Evolutionary conservation across 1,140 invertebrate genomes (phyloP), one percentile per base, ranked within the genome.

Genomic region (Vanessa atalanta): DNA sequence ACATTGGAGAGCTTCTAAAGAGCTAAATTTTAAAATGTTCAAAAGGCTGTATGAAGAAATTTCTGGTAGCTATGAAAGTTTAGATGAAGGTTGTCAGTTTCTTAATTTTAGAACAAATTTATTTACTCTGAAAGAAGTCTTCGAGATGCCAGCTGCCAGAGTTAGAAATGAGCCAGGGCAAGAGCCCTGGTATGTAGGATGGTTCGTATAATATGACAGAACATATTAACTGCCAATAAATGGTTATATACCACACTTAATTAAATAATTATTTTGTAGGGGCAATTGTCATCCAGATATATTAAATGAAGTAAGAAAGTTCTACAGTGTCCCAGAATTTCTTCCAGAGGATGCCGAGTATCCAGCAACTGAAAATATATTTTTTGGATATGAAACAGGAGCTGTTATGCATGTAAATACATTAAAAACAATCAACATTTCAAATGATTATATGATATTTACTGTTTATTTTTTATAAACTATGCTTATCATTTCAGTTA

Each of bases 381-480:
- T 99, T 87, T 96, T 99, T 95, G 97, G 97, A 66, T 98, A 97
- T 82, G 97, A 98, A 80, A 96, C 97, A 88, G 98, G 98, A 74
- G 98, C 98, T 51, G 95, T 97, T 50, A 96, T 99, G 96, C 98
- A 99, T 94, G 98, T 98, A 94, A 95, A 57, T 57, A 57, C 23
- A 55, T 16, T 20, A 20, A 7, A 16, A 55, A 48, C 14, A 53
- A 53, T 53, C 3, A 53, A 15, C 7, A 15, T n/a, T 13, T 48
- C 11, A 6, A 48, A 11, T 48, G 5, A 0, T 31, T 31, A 31
- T 31, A 31, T 31, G 6, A 31, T 31, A 31, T 31, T 31, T 31
- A 31, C 26, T 31, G 26, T 4, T 31, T 31, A 4, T 4, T 31
- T 31, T 31, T 31, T 31, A 43, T 61, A 15, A 67, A n/a, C 60